Evolutionary conservation across 2,113 vertebrate genomes (phyloP).

Genomic region (Laticauda colubrina): DNA sequence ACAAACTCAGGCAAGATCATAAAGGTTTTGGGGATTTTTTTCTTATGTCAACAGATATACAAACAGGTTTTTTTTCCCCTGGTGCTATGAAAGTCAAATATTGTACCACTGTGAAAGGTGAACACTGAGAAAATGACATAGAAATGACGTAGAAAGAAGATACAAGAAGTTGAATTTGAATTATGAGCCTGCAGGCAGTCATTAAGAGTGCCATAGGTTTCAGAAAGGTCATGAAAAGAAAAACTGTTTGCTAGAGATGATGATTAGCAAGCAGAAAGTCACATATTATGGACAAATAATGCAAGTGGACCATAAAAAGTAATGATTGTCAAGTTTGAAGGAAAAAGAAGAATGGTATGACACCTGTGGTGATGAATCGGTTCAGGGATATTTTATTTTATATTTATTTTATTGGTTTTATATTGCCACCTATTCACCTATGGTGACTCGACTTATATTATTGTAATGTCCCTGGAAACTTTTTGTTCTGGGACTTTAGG

Average conservation of each 20-base stretch:
- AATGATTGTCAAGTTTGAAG: neutral
- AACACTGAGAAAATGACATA: neutral
- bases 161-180: neutral
- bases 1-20: neutral
- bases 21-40: neutral
- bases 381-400: neutral
- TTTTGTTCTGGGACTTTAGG: neutral
- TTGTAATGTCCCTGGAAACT: neutral
- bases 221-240: neutral
- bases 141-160: neutral
- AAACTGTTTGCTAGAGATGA: neutral
- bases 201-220: neutral
- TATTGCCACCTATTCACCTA: too few relatives aligned
- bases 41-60: neutral
- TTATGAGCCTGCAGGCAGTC: neutral
- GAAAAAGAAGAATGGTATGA: neutral
- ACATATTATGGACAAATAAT: neutral
- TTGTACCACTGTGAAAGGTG: neutral
- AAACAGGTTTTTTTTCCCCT: neutral
- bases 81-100: neutral
- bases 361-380: neutral
- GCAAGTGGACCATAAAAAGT: neutral
- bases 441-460: too few relatives aligned
- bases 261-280: neutral
- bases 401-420: too few relatives aligned